Evolutionary conservation across 2,113 vertebrate genomes (phyloP).

Genomic region (Synodontis membranacea): DNA sequence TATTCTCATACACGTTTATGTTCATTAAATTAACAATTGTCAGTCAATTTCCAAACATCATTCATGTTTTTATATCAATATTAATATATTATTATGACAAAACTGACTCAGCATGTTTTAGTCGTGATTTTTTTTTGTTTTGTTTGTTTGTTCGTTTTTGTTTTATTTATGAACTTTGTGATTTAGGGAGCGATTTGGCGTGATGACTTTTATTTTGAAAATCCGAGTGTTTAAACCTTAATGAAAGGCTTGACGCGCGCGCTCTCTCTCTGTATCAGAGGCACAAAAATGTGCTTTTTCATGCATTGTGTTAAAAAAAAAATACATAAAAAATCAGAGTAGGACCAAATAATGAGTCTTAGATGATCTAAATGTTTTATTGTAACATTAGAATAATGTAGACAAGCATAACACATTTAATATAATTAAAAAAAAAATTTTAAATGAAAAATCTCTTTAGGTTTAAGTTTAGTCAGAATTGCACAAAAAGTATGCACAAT

Average conservation of each 20-base stretch:
- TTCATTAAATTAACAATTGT: neutral
- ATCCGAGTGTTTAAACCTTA: too few species aligned
- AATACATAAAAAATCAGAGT: neutral
- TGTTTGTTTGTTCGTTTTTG: too few species aligned
- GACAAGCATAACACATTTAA: neutral
- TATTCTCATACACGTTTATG: neutral
- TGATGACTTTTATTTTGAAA: conserved; percentile 38
- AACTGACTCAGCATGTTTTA: too few species aligned
- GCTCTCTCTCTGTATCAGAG: neutral
- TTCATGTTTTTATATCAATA: neutral
- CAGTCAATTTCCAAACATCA: neutral
- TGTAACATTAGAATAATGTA: neutral
- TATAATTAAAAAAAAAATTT: neutral
- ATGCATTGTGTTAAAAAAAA: neutral
- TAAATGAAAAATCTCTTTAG: neutral
- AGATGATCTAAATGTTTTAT: neutral
- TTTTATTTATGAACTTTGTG: too few species aligned
- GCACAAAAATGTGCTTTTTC: neutral
- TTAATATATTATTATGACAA: too few species aligned
- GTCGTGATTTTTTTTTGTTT: too few species aligned
- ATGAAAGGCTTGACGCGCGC: neutral
- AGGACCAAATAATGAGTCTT: neutral
- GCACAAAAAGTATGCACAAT: neutral
- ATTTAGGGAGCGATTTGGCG: too few species aligned
- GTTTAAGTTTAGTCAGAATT: neutral